Base-by-base conservation (phyloP, 1,140 invertebrate species). In the Saccostrea echinata region DNA sequence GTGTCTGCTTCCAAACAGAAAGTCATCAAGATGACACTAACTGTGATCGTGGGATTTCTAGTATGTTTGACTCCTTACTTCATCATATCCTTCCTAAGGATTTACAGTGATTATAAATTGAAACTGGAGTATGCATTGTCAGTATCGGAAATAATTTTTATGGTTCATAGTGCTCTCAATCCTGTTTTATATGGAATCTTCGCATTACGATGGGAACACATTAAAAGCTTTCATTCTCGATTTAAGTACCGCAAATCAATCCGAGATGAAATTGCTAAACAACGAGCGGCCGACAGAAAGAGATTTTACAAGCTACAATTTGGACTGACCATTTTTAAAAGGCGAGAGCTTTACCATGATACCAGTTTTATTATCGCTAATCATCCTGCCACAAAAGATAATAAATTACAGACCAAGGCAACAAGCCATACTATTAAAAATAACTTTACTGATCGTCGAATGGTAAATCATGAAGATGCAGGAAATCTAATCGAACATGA, bases 21-120 rank as follows among this genome's bases (percentile, higher is more conserved):
- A 21, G 93, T 92, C 27, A 90, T 95, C 9, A 95, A 95, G 88
- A 94, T 96, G 93, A 95, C 95, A 11, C 86, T 95, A 35, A 95
- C 92, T 12, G 95, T 96, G 8, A 95, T 95, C 18, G 92, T 95
- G 11, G 94, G 94, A 21, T 95, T 95, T 90, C 89, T 95, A 4
- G 91, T 94, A 3, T 95, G 95, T 90, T 94, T 95, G 91, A 94
- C 94, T 13, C 95, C 95, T 0, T 96, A 96, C 87, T 95, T 95
- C 55, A 90, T 91, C 3, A 89, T 94, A 11, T 92, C 91, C 27
- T 85, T 94, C 8, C 91, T 96, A 55, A 88, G 94, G 51, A 94
- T 96, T 61, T 95, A 95, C 90, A 95, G 93, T 64, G 91, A 95
- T 90, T 95, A 96, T 90, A 88, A 88, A 53, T 90, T 94, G n/a